A percentile compares a stretch with the other conserved stretches of the same genome.
phyloP scores from a whole-genome alignment of 2,797 vertebrate genomes.

The Lacerta viridis region DNA sequence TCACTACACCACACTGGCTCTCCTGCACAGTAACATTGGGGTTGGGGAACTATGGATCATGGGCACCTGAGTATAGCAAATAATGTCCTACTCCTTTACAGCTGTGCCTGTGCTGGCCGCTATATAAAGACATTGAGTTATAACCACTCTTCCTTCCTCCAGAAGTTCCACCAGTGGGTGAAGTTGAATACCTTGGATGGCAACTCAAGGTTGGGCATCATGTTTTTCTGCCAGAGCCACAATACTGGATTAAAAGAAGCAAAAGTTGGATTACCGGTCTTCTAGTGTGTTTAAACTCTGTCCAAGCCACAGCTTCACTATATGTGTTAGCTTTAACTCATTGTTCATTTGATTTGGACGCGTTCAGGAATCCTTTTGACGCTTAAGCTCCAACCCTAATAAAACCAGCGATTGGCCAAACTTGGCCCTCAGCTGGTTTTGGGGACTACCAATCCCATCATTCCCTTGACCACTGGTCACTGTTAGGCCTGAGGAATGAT shows the following conservation, averaged over 20 bases:
- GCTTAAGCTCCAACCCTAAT: not conserved
- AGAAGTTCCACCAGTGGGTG: no score
- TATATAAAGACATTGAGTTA: no score
- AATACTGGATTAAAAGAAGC: not conserved
- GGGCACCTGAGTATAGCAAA: not conserved
- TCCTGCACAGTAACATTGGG: not conserved
- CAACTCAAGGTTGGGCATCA: not conserved
- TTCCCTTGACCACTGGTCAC: no score
- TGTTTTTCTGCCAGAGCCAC: not conserved
- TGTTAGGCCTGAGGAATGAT: no score
- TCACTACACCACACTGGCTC: no score
- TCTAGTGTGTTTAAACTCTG: no score
- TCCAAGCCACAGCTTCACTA: not conserved
- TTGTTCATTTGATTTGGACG: not conserved
- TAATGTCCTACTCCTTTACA: not conserved
- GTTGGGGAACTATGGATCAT: not conserved
- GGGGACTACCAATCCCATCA: no score
- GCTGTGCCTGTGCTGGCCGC: no score
- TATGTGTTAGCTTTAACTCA: not conserved
- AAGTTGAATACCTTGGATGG: not conserved
- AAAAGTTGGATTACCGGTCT: no score
- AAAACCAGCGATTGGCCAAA: not conserved
- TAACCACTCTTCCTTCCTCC: not conserved
- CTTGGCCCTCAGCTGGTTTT: no score
- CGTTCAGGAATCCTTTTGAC: not conserved